These are phyloP conservation scores for Phania funesta DNA, from an alignment of 2,888 invertebrate genomes.

Conservation along the genomic window DNA sequence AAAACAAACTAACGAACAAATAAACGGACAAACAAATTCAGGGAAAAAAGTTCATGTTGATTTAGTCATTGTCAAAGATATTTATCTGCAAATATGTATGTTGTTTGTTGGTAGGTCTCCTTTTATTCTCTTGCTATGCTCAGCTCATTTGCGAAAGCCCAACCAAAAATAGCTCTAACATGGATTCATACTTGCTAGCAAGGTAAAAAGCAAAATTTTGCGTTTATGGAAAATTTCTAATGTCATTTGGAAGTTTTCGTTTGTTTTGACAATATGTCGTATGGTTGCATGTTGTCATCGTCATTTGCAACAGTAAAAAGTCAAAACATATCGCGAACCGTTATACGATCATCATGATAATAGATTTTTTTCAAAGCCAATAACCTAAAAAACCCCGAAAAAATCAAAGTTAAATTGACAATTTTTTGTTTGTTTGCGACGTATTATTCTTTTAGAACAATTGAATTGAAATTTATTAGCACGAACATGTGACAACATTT, in stretches of 20 bases:
- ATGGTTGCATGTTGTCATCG: constrained; percentile 53
- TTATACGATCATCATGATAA: constrained; percentile 55
- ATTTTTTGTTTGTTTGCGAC: constrained; percentile 37
- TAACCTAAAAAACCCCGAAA: constrained; percentile 3
- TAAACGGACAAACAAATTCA: background rate
- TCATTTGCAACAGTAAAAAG: constrained; percentile 49
- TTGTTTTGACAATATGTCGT: constrained; percentile 60
- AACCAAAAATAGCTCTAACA: background rate
- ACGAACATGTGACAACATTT: constrained; percentile 35
- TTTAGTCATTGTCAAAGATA: constrained; percentile 67
- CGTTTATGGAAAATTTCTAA: constrained; percentile 63
- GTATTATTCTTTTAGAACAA: constrained; percentile 53
- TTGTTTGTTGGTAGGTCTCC: constrained; percentile 10
- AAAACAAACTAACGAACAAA: constrained; percentile 13
- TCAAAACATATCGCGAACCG: constrained; percentile 64
- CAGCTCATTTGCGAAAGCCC: constrained; percentile 44
- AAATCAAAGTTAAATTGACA: constrained; percentile 63
- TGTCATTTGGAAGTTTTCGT: constrained; percentile 34
- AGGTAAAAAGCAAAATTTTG: constrained; percentile 44
- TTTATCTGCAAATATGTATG: constrained; percentile 47
- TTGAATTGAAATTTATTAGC: constrained; percentile 61
- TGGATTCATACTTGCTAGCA: background rate
- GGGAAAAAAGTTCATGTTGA: constrained; percentile 44
- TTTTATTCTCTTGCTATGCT: background rate
- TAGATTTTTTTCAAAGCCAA: background rate